Evolutionary conservation across 2,113 vertebrate species (phyloP), one percentile per base, ranked within the genome.

Genomic region (Zeus faber): DNA sequence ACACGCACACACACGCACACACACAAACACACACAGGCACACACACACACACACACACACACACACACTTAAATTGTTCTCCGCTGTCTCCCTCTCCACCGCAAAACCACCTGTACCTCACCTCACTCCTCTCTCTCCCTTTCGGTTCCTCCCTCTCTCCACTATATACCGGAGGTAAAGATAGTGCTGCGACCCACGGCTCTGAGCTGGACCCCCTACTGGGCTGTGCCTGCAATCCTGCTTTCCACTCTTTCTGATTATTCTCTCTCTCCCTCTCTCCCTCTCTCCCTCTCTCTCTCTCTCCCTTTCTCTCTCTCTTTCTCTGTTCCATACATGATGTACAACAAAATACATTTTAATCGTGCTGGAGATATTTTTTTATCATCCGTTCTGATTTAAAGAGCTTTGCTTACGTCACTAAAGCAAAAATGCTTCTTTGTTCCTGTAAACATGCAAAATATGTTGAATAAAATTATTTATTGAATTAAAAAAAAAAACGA

Each of bases 191-290:
- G 29, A 47, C n/a, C n/a, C n/a, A 37, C 5, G 11, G 49, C 27
- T 48, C 0, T 23, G 2, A 60, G 25, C 41, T 9, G 23, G 59
- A 74, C 65, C 68, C 54, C 61, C 45, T 52, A 26, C 60, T 55
- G 67, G 59, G 77, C 65, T 71, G 24, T 11, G 72, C 63, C 40
- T 74, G 72, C 62, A 58, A 61, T 62, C 70, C 65, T 43, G 60
- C 60, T 74, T 61, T 31, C 58, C 16, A 24, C n/a, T 23, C 44
- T 26, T 13, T 0, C 49, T 22, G 53, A 35, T 50, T 33, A 18
- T 54, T 43, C 52, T 11, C 1, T 5, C 4, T 7, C 31, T 65
- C 10, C 14, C 7, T 21, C 49, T 24, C 54, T 54, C 40, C 53
- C 31, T 65, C 4, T 7, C 31, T 65, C 10, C 14, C 7, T 21